These are phyloP conservation scores for Bubo bubo DNA, from an alignment of 2,113 vertebrate species.

Conservation along the genomic window DNA sequence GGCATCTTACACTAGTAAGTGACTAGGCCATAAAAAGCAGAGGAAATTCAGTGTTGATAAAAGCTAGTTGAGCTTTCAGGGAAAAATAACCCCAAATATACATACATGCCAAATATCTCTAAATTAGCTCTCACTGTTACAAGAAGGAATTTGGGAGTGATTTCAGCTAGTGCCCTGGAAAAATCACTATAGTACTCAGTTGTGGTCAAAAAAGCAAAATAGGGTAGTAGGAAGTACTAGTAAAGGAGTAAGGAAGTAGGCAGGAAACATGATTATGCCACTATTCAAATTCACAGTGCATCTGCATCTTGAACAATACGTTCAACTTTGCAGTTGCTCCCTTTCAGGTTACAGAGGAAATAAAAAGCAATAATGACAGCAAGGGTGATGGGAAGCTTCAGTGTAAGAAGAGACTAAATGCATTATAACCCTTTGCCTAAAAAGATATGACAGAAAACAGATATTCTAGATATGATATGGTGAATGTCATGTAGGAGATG, in stretches of 20 bases:
- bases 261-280: neutral
- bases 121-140: neutral
- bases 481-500: neutral
- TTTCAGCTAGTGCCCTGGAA: neutral
- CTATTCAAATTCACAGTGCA: slow-evolving; percentile 14
- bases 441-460: neutral
- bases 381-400: neutral
- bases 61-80: neutral
- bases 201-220: neutral
- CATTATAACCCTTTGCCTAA: neutral
- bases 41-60: neutral
- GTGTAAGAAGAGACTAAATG: neutral
- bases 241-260: slow-evolving; percentile 33
- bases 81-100: neutral
- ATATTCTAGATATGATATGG: neutral
- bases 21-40: neutral
- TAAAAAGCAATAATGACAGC: neutral
- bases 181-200: neutral
- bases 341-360: neutral
- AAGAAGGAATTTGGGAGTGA: slow-evolving; percentile 3
- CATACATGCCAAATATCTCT: neutral
- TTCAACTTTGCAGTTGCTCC: neutral
- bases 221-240: neutral
- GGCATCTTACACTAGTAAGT: neutral
- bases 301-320: slow-evolving; percentile 26